Evolutionary conservation across 1,140 invertebrate genomes (phyloP), one percentile per base, ranked within the genome.

Genomic region (Triops longicaudatus): DNA sequence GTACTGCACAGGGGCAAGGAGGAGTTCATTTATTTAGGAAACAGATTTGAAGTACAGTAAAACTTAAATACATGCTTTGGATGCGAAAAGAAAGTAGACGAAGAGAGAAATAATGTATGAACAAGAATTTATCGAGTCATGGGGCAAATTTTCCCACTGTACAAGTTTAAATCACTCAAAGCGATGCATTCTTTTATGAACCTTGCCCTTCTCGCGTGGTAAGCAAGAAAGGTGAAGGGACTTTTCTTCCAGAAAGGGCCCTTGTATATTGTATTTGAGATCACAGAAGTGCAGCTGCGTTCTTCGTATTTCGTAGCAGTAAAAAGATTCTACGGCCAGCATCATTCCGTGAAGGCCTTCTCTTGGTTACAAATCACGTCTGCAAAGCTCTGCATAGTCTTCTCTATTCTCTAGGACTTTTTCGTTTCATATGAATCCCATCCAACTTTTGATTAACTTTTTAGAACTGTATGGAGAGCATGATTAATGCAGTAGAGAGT

Each of bases 261-360:
- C 22, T 63, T 63, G 50, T 63, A 63, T 63, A 63, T 63, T 63
- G 50, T 63, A 63, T 63, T 63, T 63, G n/a, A 63, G 22, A 63
- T 63, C 50, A 22, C 6, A 63, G 17, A n/a, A 22, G 50, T 63
- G 22, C 50, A 63, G n/a, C 50, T 63, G n/a, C 50, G 50, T 63
- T 63, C 50, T 9, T 37, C 50, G 0, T 63, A 63, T 63, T 63
- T 63, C 22, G 9, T 22, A 63, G 22, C 50, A 22, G 14, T 63
- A 63, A 63, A 37, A 63, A 63, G 50, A 63, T 2, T 63, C 50
- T 14, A 22, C 6, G 14, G 14, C 22, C 50, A 22, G 22, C 17
- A 17, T 63, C 50, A 22, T 22, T 63, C 22, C 22, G 50, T 63
- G 50, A 63, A 22, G 50, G 31, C 31, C 31, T 37, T 37, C 14